Base-by-base conservation (phyloP, 2,797 vertebrate species). In the Aplochiton taeniatus region DNA sequence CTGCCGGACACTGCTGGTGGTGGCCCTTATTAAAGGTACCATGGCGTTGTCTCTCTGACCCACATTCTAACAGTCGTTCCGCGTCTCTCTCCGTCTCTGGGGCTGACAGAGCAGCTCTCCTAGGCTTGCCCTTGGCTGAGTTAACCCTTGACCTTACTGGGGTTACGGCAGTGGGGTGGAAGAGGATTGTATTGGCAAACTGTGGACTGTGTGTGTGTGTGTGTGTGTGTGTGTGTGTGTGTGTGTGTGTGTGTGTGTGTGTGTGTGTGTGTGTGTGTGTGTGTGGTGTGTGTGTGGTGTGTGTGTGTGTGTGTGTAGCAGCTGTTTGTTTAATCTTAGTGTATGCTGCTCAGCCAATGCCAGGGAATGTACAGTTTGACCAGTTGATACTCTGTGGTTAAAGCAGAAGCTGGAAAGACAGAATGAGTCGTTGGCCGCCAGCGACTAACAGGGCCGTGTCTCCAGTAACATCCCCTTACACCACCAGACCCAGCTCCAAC, bases 11-110 rank as follows among this genome's bases (percentile, higher is more conserved):
- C 71, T 14, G 31, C 70, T 59, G 77, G 72, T 65, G 71, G 78
- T 78, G 79, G 48, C 54, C 9, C 65, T 80, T 77, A 65, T 83
- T 77, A 76, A 57, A 65, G 59, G 59, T 70, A 63, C 75, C 77
- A 78, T 84, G 76, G 69, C 18, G 44, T 70, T 85, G 82, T 80
- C 78, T 80, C 79, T 8, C 74, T 88, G 85, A 88, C 85, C 85
- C 83, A 86, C 72, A 83, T 84, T 78, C 72, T 3, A 0, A 72
- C 70, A 73, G 75, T 83, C 76, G 71, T 67, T 72, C 50, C 14
- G 1, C 51, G 9, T 43, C n/a, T 58, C 20, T 18, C 11, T 58
- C n/a, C 12, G 20, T 66, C 42, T 65, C 18, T 75, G 76, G 74
- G 73, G 1, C 57, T 85, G 83, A 85, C 81, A 78, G 76, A 77